phyloP scores from a whole-genome alignment of 2,113 vertebrate genomes.

The Rhabdomys dilectus region DNA sequence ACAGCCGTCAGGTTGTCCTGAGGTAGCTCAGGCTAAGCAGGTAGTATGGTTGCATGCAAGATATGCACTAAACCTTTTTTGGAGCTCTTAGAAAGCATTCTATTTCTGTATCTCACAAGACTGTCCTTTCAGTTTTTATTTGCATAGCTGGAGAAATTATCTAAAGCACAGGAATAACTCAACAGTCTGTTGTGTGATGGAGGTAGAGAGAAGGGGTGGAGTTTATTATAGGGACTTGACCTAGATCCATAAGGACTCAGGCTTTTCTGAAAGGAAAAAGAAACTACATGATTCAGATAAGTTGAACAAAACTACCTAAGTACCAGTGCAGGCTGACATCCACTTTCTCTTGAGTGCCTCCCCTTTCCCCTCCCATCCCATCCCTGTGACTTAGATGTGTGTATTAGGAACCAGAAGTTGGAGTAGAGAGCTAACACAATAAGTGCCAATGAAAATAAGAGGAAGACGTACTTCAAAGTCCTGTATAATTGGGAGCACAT shows the following conservation, averaged over 20 bases:
- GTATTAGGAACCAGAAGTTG: slow-evolving; percentile 52
- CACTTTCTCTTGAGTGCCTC: background rate
- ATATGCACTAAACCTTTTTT: background rate
- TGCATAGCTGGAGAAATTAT: slow-evolving; percentile 41
- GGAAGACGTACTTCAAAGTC: slow-evolving; percentile 71
- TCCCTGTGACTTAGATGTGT: slow-evolving; percentile 25
- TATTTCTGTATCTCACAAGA: background rate
- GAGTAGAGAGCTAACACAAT: slow-evolving; percentile 58
- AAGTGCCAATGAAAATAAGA: slow-evolving; percentile 63
- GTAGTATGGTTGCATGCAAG: background rate
- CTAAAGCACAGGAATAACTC: slow-evolving; percentile 6
- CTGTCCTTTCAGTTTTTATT: slow-evolving; percentile 20
- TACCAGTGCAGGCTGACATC: background rate
- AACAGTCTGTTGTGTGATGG: background rate
- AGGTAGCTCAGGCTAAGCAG: background rate
- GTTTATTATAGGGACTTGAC: slow-evolving; percentile 48
- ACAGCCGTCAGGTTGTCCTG: background rate
- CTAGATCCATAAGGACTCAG: background rate
- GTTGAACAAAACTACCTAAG: slow-evolving; percentile 18
- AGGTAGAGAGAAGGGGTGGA: background rate
- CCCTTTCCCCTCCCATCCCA: background rate
- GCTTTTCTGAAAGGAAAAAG: slow-evolving; percentile 2
- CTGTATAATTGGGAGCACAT: slow-evolving; percentile 45
- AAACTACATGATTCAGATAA: slow-evolving; percentile 27
- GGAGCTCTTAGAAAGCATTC: background rate